These are phyloP conservation scores for Anoplopoma fimbria DNA, from an alignment of 2,113 vertebrate genomes.

Conservation along the genomic window DNA sequence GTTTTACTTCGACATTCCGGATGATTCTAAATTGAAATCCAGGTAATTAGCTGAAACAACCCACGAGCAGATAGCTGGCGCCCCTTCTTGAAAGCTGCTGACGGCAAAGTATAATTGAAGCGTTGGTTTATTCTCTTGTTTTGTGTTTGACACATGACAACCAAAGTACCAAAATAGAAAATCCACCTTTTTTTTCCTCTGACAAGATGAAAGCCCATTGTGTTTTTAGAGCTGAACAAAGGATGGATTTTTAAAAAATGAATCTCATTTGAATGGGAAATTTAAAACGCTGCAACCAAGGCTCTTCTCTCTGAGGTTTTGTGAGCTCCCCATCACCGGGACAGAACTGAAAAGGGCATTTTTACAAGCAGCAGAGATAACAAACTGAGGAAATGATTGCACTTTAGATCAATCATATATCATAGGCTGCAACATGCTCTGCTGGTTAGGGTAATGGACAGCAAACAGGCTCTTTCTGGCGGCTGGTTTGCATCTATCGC, in stretches of 20 bases:
- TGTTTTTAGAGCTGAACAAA: constrained; percentile 33
- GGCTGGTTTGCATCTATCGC: constrained; percentile 62
- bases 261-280: constrained; percentile 32
- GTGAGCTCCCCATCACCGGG: constrained; percentile 30
- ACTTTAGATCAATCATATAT: constrained; percentile 74
- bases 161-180: constrained; percentile 47
- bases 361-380: constrained; percentile 68
- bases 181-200: not conserved
- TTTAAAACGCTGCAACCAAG: constrained; percentile 3
- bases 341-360: constrained; percentile 50
- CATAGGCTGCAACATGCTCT: constrained; percentile 72
- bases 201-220: constrained; percentile 28
- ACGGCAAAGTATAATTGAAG: constrained; percentile 39
- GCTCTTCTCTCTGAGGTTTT: constrained; percentile 9
- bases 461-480: constrained; percentile 47
- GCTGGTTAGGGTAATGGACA: constrained; percentile 75
- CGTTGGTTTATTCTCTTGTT: constrained; percentile 8
- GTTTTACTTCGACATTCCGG: constrained; percentile 60
- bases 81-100: constrained; percentile 41
- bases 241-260: constrained; percentile 32
- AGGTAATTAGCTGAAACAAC: constrained; percentile 66
- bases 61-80: constrained; percentile 4
- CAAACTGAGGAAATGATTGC: constrained; percentile 72
- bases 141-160: constrained; percentile 46
- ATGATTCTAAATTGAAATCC: constrained; percentile 68